A percentile compares a stretch with the other conserved stretches of the same genome.
Evolutionary conservation across 2,797 vertebrate genomes (phyloP).

Genomic region (Sebastiscus albofasciatus): DNA sequence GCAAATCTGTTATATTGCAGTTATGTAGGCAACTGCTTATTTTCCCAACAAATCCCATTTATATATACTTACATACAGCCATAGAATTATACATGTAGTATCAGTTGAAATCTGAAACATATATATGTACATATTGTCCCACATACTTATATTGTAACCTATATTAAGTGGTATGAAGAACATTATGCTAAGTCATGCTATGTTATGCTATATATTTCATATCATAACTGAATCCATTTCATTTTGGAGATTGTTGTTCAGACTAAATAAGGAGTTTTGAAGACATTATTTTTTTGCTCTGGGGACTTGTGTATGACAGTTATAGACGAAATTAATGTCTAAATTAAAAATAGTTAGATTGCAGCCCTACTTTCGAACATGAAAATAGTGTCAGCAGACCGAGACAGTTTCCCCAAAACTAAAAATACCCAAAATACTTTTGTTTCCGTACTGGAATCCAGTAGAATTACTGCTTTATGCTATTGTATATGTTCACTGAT

Average conservation of each 20-base stretch:
- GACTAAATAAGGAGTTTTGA: not conserved
- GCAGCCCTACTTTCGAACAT: not conserved
- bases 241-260: not conserved
- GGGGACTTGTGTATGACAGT: not conserved
- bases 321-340: not conserved
- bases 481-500: not conserved
- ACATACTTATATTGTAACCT: not conserved
- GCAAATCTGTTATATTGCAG: not conserved
- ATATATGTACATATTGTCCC: not conserved
- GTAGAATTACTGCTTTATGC: not conserved
- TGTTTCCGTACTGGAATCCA: not conserved
- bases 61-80: not conserved
- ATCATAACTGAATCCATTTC: not conserved
- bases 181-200: not conserved
- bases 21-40: not conserved
- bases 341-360: no score
- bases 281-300: not conserved
- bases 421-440: not conserved
- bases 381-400: not conserved
- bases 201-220: not conserved
- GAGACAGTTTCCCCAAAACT: not conserved
- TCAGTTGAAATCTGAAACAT: no score
- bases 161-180: not conserved
- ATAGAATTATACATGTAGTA: not conserved
- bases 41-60: not conserved